Base-by-base conservation (phyloP, 2,113 vertebrate genomes). In the Myrmecophaga tridactyla region DNA sequence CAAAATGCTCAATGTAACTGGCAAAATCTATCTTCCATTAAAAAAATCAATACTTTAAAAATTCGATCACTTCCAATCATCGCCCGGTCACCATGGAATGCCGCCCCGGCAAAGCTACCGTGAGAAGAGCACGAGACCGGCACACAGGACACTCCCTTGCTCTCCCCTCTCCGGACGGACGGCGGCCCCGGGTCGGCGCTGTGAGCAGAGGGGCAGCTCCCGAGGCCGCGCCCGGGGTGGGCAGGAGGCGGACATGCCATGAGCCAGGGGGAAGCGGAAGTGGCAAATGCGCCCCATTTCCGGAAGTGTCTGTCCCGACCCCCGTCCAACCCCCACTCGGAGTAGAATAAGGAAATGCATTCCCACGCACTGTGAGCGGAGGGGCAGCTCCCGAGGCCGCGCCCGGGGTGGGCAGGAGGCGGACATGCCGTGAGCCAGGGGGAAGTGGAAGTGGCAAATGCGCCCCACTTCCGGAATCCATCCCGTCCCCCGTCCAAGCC, bases 91-190 rank as follows among this genome's bases (percentile, higher is more conserved):
- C 76, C 62, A 77, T 0, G 2, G 10, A 48, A 91, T 0, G 15
- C 21, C 15, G 23, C 29, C 36, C 18, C 27, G 27, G 10, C 10
- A 10, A 46, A 36, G 39, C 18, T 0, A 25, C 43, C 17, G 1
- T 4, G 15, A 53, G 56, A 58, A 2, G 9, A 11, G 53, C 21
- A 7, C 6, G 20, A 46, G 81, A 2, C 27, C 3, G 1, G 2
- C 34, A 15, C 9, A 3, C 17, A 36, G 4, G 51, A 4, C 0
- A 21, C 10, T 43, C 34, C 41, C 13, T 7, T 2, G 9, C 0
- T 41, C 11, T 36, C 12, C 12, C 51, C 43, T 6, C 31, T 43
- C 77, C 1, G 21, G 3, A 70, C 12, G 51, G 11, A 53, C 51
- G 15, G 51, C 11, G 7, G 51, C 51, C 51, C 15, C n/a, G n/a